Conservation (phyloP, 2,113 vertebrate species). For the Microcebus murinus region DNA sequence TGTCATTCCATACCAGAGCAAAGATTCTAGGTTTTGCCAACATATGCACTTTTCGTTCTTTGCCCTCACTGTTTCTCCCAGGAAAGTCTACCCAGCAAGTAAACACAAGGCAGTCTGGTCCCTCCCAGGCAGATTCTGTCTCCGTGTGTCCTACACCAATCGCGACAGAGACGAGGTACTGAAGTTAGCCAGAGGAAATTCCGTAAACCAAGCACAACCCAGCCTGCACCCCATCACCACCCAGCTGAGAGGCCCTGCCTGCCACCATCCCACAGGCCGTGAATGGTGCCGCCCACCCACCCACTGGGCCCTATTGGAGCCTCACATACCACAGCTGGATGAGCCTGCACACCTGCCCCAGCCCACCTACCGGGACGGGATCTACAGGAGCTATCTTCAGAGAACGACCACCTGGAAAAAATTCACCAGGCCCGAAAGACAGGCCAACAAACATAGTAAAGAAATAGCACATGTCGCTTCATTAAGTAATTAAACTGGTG, state of each 20-base stretch:
- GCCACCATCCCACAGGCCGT: background rate
- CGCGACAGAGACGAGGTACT: background rate
- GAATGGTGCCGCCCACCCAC: background rate
- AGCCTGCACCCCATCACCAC: background rate
- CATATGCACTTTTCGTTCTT: background rate
- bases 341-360: background rate
- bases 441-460: slow-evolving; percentile 29
- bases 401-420: slow-evolving; percentile 17
- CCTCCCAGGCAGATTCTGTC: background rate
- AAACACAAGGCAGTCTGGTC: background rate
- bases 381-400: slow-evolving; percentile 15
- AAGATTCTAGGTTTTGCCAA: slow-evolving; percentile 19
- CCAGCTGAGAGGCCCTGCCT: background rate
- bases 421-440: background rate
- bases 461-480: slow-evolving; percentile 54
- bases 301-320: background rate
- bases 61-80: background rate
- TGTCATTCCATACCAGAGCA: background rate
- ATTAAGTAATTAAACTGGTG: slow-evolving; percentile 59
- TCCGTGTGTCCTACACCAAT: background rate
- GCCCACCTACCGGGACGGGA: background rate
- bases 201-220: background rate
- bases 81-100: background rate
- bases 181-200: background rate
- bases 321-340: background rate